Conservation (phyloP, 2,888 invertebrate species). For the Coenonympha arcania region DNA sequence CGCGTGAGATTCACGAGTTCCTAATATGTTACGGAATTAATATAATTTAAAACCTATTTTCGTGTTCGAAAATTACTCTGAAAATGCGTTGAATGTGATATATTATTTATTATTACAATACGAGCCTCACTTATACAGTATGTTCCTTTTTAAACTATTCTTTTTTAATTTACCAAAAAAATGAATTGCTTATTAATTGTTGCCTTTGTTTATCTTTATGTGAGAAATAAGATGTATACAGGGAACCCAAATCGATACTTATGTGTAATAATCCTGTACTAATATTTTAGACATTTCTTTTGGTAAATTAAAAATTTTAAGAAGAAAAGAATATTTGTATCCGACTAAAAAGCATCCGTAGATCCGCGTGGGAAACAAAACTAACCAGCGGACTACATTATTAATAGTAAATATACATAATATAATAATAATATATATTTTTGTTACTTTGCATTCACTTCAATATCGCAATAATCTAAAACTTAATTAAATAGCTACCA, state of each 20-base stretch:
- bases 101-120: too few species aligned
- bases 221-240: too few species aligned
- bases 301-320: conserved; percentile 22
- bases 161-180: conserved; percentile 22
- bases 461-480: conserved; percentile 48
- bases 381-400: conserved; percentile 44
- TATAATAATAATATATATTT: conserved; percentile 36
- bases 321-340: conserved; percentile 19
- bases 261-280: too few species aligned
- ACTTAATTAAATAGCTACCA: conserved; percentile 65
- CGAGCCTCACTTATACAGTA: conserved; percentile 18
- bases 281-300: too few species aligned
- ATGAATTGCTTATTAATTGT: too few species aligned
- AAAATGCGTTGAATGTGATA: too few species aligned
- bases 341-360: conserved; percentile 29
- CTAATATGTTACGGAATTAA: conserved; percentile 4
- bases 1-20: conserved; percentile 32
- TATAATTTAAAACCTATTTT: neutral
- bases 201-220: neutral
- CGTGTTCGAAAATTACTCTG: neutral
- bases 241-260: too few species aligned
- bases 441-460: conserved; percentile 42
- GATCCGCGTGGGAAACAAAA: conserved; percentile 34
- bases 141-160: conserved; percentile 17
- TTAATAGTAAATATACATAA: conserved; percentile 21